Percentiles rank a stretch among this genome's conserved stretches.
phyloP scores from a whole-genome alignment of 2,797 vertebrate species.

The Decapterus maruadsi region DNA sequence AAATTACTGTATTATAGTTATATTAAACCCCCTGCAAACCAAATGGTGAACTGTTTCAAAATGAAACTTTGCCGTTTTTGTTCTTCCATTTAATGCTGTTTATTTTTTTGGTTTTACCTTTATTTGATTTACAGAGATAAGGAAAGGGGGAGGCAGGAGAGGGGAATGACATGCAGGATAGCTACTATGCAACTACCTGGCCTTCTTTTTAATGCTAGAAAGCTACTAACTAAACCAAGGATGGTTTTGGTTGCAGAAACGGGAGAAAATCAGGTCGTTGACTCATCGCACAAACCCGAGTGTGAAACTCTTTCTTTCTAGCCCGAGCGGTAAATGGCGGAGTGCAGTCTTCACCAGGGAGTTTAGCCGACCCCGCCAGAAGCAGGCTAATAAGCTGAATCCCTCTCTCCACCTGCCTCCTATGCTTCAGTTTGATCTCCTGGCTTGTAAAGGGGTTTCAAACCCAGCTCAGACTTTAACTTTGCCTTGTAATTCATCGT shows the following conservation, averaged over 20 bases:
- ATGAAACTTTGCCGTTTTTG: background rate
- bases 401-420: conserved; percentile 1
- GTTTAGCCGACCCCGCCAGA: conserved; percentile 20
- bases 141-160: too few relatives aligned
- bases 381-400: conserved; percentile 56
- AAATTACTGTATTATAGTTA: too few relatives aligned
- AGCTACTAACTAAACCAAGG: background rate
- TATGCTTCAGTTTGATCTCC: conserved; percentile 35
- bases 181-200: background rate
- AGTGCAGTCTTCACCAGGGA: conserved; percentile 40
- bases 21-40: too few relatives aligned
- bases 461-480: conserved; percentile 24
- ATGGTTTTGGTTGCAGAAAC: background rate
- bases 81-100: background rate
- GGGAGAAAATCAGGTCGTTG: background rate
- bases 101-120: too few relatives aligned
- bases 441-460: conserved; percentile 6
- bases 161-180: too few relatives aligned
- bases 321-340: conserved; percentile 36
- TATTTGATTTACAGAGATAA: too few relatives aligned
- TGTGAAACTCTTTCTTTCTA: conserved; percentile 33
- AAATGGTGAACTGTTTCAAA: background rate
- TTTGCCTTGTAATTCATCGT: conserved; percentile 33
- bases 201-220: background rate
- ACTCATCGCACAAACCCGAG: conserved; percentile 9